phyloP scores from a whole-genome alignment of 2,888 invertebrate genomes.

The Parnassius glacialis region DNA sequence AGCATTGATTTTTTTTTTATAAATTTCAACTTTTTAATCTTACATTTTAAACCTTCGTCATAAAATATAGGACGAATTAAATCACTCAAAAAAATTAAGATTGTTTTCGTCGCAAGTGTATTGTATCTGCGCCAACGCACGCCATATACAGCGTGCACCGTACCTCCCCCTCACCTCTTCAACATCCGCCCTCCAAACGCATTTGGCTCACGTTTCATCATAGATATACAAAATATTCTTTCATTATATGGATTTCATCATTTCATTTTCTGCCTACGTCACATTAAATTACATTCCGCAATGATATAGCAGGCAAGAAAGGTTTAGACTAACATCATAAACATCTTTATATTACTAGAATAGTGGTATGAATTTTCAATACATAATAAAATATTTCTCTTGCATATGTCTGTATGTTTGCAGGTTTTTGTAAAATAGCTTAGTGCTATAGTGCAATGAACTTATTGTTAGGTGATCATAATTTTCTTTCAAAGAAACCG shows the following conservation, averaged over 20 bases:
- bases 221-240: constrained; percentile 37
- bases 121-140: constrained; percentile 56
- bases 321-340: too few relatives aligned
- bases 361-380: too few relatives aligned
- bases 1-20: too few relatives aligned
- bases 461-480: constrained; percentile 7
- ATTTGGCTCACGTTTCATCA: constrained; percentile 70
- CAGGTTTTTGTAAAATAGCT: too few relatives aligned
- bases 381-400: too few relatives aligned
- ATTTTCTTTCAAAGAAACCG: constrained; percentile 27
- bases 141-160: constrained; percentile 61
- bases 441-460: constrained; percentile 7
- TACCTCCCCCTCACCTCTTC: constrained; percentile 43
- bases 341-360: too few relatives aligned
- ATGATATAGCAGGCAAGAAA: too few relatives aligned
- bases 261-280: neutral
- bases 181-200: constrained; percentile 52
- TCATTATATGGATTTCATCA: neutral
- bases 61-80: neutral
- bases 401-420: too few relatives aligned
- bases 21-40: too few relatives aligned
- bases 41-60: too few relatives aligned
- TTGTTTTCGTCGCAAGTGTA: constrained; percentile 40
- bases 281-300: neutral
- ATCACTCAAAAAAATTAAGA: neutral